Conservation (phyloP, 2,888 invertebrate species). For the Sycophila texana region DNA sequence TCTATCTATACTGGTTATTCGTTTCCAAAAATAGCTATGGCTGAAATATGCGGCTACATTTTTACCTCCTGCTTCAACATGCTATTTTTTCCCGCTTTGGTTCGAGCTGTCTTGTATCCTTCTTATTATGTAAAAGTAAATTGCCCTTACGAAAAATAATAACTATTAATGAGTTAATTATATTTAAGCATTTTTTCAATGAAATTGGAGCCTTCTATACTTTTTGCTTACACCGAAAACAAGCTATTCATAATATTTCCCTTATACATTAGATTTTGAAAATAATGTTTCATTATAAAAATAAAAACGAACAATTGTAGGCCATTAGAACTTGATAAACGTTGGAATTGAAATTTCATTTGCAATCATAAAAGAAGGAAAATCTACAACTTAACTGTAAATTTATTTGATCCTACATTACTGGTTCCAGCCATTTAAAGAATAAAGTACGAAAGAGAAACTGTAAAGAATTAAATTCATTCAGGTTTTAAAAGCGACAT, state of each 20-base stretch:
- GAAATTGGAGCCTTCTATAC: conserved; percentile 22
- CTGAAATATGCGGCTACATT: conserved; percentile 33
- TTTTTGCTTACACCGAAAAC: conserved; percentile 19
- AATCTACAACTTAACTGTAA: conserved; percentile 21
- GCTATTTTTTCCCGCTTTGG: conserved; percentile 30
- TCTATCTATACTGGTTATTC: conserved; percentile 45
- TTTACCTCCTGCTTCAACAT: conserved; percentile 8
- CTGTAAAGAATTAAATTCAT: conserved; percentile 30
- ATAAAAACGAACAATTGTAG: conserved; percentile 55
- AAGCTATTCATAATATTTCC: conserved; percentile 20
- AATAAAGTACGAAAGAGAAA: conserved; percentile 24
- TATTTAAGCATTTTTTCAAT: background rate
- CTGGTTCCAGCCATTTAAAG: conserved; percentile 47
- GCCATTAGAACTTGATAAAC: conserved; percentile 47
- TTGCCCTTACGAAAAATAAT: background rate
- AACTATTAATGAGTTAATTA: background rate
- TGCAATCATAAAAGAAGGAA: conserved; percentile 28
- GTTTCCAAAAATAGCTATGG: conserved; percentile 42
- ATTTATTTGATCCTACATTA: conserved; percentile 28
- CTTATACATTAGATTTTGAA: conserved; percentile 24
- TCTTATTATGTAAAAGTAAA: conserved; percentile 19
- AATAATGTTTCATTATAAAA: conserved; percentile 54
- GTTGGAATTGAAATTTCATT: conserved; percentile 41
- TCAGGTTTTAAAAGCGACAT: conserved; percentile 33
- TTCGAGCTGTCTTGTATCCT: conserved; percentile 20